Evolutionary conservation across 2,888 invertebrate genomes (phyloP), one percentile per base, ranked within the genome.

Genomic region (Eristalinus sepulchralis): DNA sequence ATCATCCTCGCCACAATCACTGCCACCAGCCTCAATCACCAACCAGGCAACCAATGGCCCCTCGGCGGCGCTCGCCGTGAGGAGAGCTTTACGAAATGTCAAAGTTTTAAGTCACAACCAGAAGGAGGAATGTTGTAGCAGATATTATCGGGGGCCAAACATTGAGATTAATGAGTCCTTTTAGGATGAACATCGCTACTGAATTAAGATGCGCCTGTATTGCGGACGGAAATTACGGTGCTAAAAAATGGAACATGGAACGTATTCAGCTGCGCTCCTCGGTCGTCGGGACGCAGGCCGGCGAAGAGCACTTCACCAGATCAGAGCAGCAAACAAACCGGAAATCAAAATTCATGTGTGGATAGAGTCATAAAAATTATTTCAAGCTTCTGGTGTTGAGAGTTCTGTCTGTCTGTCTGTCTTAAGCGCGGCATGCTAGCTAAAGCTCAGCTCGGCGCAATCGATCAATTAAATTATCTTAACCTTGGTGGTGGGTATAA

Each of bases 351-450:
- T 47, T 34, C 62, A 76, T 34, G 80, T 67, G n/a, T 64, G 71
- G 55, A 67, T 81, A 80, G 39, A 84, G 60, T 31, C 63, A 68
- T 85, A 72, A 80, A 72, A 80, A 55, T 27, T 1, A 75, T 59
- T 81, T 77, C n/a, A 53, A 77, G 84, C 84, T 85, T 77, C 84
- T 85, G 81, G 84, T 85, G 72, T 85, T 85, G 57, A 68, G 33
- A 68, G 33, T 63, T 75, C 60, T 67, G 57, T 57, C 47, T n/a
- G 47, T 75, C 60, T 67, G 57, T 57, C 47, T n/a, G 47, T 71
- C 39, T 27, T 34, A 17, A 5, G 39, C n/a, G 36, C 20, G 22
- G 53, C 17, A 33, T n/a, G 59, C 24, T 60, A 76, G 1, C 22
- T 36, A 47, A 2, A 36, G 63, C 31, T 33, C 24, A 24, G 47